Percentiles rank a stretch among this genome's conserved stretches.
Conservation (phyloP, 2,888 invertebrate species). For the Trissolcus japonicus region DNA sequence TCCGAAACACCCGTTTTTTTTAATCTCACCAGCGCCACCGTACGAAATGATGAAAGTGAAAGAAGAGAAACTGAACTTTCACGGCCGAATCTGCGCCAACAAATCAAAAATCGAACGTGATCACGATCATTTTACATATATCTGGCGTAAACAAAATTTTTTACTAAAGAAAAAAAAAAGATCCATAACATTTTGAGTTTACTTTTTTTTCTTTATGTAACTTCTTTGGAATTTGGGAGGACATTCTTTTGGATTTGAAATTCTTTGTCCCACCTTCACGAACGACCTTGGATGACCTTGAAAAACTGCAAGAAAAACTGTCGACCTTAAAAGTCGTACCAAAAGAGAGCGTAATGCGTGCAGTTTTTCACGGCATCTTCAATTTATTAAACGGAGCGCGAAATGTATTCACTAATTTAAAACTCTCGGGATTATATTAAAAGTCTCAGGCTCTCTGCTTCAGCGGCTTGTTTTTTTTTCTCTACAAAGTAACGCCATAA, state of each 20-base stretch:
- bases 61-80: conserved; percentile 54
- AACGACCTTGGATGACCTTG: not conserved
- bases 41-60: conserved; percentile 46
- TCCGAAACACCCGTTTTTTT: conserved; percentile 42
- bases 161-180: no score
- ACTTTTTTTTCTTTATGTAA: no score
- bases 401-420: conserved; percentile 41
- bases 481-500: not conserved
- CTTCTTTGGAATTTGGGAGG: no score
- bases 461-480: conserved; percentile 7
- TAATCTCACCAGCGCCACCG: not conserved
- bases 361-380: conserved; percentile 34
- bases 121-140: conserved; percentile 18
- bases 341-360: conserved; percentile 34
- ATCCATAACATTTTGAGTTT: no score
- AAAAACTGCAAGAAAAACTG: not conserved
- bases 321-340: conserved; percentile 20
- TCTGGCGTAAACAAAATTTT: not conserved
- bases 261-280: no score
- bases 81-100: conserved; percentile 38
- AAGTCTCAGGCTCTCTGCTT: conserved; percentile 17
- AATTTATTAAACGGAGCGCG: conserved; percentile 51
- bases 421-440: conserved; percentile 32
- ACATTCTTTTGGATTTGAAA: no score
- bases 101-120: conserved; percentile 45